These are phyloP conservation scores for Ectemnius cavifrons DNA, from an alignment of 2,888 invertebrate species.

Conservation along the genomic window DNA sequence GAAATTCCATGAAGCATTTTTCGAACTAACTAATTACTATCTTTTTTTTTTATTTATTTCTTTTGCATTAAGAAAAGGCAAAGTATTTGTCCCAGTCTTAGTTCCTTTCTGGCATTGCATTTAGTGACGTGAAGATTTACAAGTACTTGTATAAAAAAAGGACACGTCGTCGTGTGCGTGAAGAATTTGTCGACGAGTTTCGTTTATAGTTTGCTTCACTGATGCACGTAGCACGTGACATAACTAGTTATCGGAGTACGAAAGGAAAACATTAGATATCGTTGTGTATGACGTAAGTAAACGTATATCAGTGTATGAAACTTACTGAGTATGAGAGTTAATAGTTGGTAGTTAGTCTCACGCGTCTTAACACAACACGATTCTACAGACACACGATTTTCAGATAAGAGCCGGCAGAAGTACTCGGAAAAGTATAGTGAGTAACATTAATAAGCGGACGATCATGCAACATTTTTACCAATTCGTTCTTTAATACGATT, in stretches of 20 bases:
- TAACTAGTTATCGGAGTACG: background rate
- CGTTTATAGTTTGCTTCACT: background rate
- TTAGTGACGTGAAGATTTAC: background rate
- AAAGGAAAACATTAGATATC: background rate
- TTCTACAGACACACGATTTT: too few species aligned
- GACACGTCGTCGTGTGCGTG: background rate
- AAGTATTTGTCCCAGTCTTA: background rate
- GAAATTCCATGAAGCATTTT: background rate
- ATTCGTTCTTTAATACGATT: too few species aligned
- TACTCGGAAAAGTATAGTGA: too few species aligned
- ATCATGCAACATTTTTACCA: too few species aligned
- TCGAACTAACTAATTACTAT: background rate
- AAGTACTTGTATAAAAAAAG: background rate
- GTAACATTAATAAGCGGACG: too few species aligned
- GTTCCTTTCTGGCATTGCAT: background rate
- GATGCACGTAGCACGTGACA: conserved; percentile 1
- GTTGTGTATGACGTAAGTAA: background rate
- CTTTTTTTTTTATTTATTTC: background rate
- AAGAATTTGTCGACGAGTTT: background rate
- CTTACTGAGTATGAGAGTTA: background rate
- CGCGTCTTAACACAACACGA: too few species aligned
- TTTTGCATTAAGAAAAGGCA: background rate
- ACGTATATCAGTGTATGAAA: background rate
- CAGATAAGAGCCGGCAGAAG: too few species aligned
- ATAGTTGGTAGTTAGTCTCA: too few species aligned